phyloP scores from a whole-genome alignment of 2,888 invertebrate genomes.

The Caenorhabditis uteleia region DNA sequence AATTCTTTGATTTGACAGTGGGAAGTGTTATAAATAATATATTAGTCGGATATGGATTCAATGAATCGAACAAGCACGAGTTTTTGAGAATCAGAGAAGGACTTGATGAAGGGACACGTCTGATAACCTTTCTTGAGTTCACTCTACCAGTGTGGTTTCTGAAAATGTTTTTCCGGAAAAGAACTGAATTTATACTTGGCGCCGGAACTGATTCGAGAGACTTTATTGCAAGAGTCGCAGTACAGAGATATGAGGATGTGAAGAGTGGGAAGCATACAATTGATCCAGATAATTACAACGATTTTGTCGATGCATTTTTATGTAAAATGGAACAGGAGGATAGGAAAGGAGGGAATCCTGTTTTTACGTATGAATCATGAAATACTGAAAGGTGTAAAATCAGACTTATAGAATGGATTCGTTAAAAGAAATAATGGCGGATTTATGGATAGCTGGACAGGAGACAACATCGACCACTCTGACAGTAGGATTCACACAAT shows the following conservation, averaged over 20 bases:
- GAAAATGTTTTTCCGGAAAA: conserved; percentile 6
- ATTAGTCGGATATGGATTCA: conserved; percentile 11
- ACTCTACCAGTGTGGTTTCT: conserved; percentile 11
- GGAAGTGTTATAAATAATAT: conserved; percentile 38
- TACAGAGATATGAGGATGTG: conserved; percentile 9
- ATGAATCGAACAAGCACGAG: conserved; percentile 8
- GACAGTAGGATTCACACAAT: conserved; percentile 28
- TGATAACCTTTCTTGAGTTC: conserved; percentile 8
- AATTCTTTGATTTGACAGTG: conserved; percentile 16
- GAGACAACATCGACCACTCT: conserved; percentile 47
- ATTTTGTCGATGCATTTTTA: conserved; percentile 45
- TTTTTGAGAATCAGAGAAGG: conserved; percentile 13
- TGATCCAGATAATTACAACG: conserved; percentile 27
- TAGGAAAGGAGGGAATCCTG: too few relatives aligned
- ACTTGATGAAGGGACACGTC: conserved; percentile 9
- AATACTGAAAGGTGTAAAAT: too few relatives aligned
- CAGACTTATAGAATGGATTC: conserved; percentile 30
- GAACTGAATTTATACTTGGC: neutral
- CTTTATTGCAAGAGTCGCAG: conserved; percentile 5
- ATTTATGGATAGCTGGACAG: conserved; percentile 51
- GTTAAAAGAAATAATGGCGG: conserved; percentile 33
- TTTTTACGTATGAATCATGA: too few relatives aligned
- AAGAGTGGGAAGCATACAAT: conserved; percentile 26
- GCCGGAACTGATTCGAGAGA: conserved; percentile 1
- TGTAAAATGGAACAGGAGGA: conserved; percentile 35